Base-by-base conservation (phyloP, 2,797 vertebrate genomes). In the Acanthornis magna region DNA sequence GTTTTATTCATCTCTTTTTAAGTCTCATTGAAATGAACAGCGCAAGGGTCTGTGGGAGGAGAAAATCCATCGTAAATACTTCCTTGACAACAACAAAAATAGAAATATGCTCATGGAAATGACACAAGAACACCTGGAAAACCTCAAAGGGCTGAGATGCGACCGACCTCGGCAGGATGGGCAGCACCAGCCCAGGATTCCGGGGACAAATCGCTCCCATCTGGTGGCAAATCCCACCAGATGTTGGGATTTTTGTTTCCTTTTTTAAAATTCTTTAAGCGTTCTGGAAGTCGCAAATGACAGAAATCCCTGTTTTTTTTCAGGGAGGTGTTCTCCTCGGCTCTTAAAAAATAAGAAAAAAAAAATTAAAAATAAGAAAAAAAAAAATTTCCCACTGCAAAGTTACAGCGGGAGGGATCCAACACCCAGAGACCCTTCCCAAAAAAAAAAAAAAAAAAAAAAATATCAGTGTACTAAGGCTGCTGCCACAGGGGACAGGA, bases 31-130 rank as follows among this genome's bases (percentile, higher is more conserved):
- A 91, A 92, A 91, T 5, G 82, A 97, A 95, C 93, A 97, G 71
- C 36, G 82, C 93, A 96, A 94, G 43, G 89, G 61, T 92, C 94
- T 97, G 88, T 72, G 30, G 95, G 87, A 93, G 91, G 92, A 88
- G 92, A 96, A 91, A 94, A 92, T 11, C 11, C 62, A 70, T 30
- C 4, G 68, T 67, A 80, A 91, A 92, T 42, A 51, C 48, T 79
- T 94, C 93, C 94, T 92, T 14, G 83, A 94, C 92, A 85, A 95
- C 95, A 97, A 95, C 92, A 96, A 97, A 97, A 96, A 95, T 80
- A 91, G 83, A 97, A 82, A 92, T 78, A 93, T 67, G 89, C 89
- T 95, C 88, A 36, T 54, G 73, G 91, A 87, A 97, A 97, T 66
- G 96, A 93, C 78, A 93, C 91, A 89, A 57, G 63, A 91, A 94